Conservation (phyloP, 2,797 vertebrate species). For the Avahi laniger region DNA sequence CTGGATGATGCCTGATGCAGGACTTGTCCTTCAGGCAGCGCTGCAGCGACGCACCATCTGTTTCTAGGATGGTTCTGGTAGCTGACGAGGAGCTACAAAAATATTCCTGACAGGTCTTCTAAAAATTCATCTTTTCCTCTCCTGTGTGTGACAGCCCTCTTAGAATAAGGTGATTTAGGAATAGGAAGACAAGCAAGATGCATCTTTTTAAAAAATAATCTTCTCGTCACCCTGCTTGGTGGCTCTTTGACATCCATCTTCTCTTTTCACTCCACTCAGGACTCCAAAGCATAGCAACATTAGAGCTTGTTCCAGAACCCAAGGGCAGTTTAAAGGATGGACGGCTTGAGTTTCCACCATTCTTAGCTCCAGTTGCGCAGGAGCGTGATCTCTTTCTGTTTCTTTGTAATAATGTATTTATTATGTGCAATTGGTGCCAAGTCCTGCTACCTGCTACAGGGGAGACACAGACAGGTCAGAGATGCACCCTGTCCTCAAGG, state of each 20-base stretch:
- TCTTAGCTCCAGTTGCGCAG: background rate
- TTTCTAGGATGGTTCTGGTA: conserved; percentile 68
- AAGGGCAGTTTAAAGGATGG: background rate
- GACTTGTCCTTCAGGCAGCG: conserved; percentile 56
- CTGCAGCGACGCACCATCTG: conserved; percentile 72
- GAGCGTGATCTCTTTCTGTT: background rate
- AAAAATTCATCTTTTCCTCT: background rate
- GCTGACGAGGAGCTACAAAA: conserved; percentile 63
- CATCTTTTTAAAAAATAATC: background rate
- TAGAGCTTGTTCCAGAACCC: background rate
- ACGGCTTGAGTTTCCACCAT: background rate
- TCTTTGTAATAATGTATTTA: background rate
- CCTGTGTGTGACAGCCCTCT: background rate
- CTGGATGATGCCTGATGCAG: background rate
- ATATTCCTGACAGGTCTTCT: conserved; percentile 49
- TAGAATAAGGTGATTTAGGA: background rate
- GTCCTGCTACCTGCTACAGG: background rate
- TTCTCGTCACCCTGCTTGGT: background rate
- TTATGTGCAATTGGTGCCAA: background rate
- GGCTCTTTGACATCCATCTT: background rate
- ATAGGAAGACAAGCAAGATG: background rate
- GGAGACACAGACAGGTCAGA: background rate
- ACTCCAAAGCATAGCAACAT: background rate
- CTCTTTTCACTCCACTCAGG: background rate
- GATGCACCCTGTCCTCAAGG: background rate